These are phyloP conservation scores for Drosophila dives DNA, from an alignment of 2,888 invertebrate species.

Conservation along the genomic window DNA sequence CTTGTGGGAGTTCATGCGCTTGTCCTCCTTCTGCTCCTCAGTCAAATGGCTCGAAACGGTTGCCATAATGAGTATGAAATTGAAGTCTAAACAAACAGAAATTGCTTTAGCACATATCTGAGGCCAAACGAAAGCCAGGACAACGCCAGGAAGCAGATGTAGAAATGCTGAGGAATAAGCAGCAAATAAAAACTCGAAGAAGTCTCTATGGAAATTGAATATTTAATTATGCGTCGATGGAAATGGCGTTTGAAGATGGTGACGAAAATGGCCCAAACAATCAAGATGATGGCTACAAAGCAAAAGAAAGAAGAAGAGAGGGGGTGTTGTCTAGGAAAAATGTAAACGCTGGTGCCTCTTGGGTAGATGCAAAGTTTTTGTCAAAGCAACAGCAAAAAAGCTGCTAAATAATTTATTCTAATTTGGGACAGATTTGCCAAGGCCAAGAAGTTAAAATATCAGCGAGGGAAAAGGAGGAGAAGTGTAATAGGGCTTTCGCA, in stretches of 20 bases:
- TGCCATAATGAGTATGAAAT: conserved; percentile 73
- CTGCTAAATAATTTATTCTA: conserved; percentile 73
- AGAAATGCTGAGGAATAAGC: conserved; percentile 39
- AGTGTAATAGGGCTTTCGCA: neutral
- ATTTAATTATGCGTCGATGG: conserved; percentile 71
- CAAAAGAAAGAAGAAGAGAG: neutral
- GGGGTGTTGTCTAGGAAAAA: conserved; percentile 45
- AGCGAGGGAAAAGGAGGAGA: conserved; percentile 8
- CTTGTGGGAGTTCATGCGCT: conserved; percentile 7
- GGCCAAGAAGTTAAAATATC: conserved; percentile 46
- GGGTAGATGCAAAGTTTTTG: conserved; percentile 39
- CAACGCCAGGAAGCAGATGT: neutral
- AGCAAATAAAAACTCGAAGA: conserved; percentile 47
- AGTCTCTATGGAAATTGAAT: conserved; percentile 70
- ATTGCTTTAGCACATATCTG: conserved; percentile 59
- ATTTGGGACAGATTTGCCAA: conserved; percentile 63
- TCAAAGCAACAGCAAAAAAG: conserved; percentile 35
- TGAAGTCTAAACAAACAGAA: conserved; percentile 74
- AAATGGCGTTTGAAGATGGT: conserved; percentile 67
- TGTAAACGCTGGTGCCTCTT: conserved; percentile 34
- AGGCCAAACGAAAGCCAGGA: conserved; percentile 3
- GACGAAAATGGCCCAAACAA: conserved; percentile 63
- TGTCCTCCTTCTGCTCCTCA: conserved; percentile 17
- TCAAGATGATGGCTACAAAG: conserved; percentile 22
- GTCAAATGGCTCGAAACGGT: conserved; percentile 35